Evolutionary conservation across 2,797 vertebrate genomes (phyloP).

Genomic region (Peromyscus attwateri): DNA sequence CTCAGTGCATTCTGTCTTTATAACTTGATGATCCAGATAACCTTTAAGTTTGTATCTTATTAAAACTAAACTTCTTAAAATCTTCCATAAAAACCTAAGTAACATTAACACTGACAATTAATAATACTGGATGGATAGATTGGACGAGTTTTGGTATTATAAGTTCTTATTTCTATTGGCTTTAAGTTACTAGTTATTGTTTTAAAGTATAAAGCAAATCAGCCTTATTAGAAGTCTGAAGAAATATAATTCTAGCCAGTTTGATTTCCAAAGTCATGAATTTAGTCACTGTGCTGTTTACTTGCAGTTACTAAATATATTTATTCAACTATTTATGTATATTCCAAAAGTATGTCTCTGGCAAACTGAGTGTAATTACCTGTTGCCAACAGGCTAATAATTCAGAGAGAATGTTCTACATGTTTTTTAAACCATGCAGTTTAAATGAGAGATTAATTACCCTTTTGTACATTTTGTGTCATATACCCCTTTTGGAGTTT

Average conservation of each 20-base stretch:
- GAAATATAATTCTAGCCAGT: background rate
- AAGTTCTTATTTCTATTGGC: conserved; percentile 28
- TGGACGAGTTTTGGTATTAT: conserved; percentile 12
- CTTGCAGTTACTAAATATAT: conserved; percentile 39
- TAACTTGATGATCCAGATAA: conserved; percentile 40
- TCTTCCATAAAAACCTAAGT: conserved; percentile 12
- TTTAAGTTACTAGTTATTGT: conserved; percentile 35
- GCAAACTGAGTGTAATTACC: conserved; percentile 34
- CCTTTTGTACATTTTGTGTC: background rate
- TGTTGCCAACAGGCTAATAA: conserved; percentile 29
- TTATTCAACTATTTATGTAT: background rate
- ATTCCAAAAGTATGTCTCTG: background rate
- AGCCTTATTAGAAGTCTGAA: background rate
- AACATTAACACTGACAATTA: conserved; percentile 43
- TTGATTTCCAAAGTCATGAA: conserved; percentile 44
- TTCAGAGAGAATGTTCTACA: conserved; percentile 42
- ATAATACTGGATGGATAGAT: conserved; percentile 30
- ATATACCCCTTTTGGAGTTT: background rate
- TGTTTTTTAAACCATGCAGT: background rate
- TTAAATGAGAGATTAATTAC: conserved; percentile 52
- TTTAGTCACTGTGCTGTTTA: conserved; percentile 32
- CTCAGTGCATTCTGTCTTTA: conserved; percentile 62
- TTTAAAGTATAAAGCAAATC: conserved; percentile 21
- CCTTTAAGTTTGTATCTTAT: conserved; percentile 57
- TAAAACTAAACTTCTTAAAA: conserved; percentile 57